Evolutionary conservation across 2,113 vertebrate species (phyloP), one percentile per base, ranked within the genome.

Genomic region (Campylorhamphus procurvoides): DNA sequence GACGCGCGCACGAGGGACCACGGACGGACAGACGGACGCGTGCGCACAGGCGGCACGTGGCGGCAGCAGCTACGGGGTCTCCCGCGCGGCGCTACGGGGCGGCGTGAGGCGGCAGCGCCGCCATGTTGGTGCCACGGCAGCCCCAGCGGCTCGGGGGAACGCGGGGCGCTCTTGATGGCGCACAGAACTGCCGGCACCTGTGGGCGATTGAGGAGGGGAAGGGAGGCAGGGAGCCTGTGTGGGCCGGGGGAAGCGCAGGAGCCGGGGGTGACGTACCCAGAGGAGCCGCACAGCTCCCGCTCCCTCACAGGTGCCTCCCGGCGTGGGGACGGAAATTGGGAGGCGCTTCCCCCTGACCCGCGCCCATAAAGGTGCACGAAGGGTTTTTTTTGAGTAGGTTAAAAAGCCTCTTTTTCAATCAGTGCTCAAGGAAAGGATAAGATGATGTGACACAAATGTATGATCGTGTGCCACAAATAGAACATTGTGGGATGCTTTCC

Each of bases 401-500:
- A 86, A 92, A 90, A 94, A 94, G 20, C 76, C 86, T 81, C 66
- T 81, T 93, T 93, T 87, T 84, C 72, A 81, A 82, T 90, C 74
- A 42, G 10, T 55, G 58, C 80, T 92, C 47, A 69, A 52, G 93
- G 79, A 92, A 76, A 56, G 83, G 92, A 87, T 90, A 94, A 93
- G 92, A 92, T 71, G 93, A 93, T 94, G 93, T 96, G 96, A 94
- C 94, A 96, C 92, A 95, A 94, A 92, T 94, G 92, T 90, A 95
- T 81, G 94, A 96, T 96, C 83, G 83, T 84, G 90, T 53, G 96
- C 88, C 76, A 25, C 94, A 97, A 96, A 96, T 96, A 97, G 94
- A 96, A 97, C 88, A 16, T 95, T 96, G 94, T 96, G 92, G 96
- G 96, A 97, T 95, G 96, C 94, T 97, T 94, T 96, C 94, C 93